Conservation (phyloP, 30 jellyfish, hydroid and myxozoan genomes). For the Hydra vulgaris region DNA sequence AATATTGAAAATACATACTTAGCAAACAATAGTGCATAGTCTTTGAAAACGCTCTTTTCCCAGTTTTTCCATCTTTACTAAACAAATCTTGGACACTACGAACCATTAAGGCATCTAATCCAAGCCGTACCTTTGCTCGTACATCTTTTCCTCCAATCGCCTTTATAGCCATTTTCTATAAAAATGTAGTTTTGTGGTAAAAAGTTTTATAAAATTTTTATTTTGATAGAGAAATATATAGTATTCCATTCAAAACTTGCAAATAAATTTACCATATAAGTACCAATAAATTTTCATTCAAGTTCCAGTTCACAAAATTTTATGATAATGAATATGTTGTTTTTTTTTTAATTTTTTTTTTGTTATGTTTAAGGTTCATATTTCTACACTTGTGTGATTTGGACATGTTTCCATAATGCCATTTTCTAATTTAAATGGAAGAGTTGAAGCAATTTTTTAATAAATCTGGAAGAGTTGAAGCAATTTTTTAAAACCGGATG, state of each 20-base stretch:
- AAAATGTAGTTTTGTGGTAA: neutral
- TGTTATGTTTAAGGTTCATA: too few species aligned
- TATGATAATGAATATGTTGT: too few species aligned
- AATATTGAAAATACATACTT: neutral
- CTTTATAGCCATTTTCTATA: neutral
- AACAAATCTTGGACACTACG: neutral
- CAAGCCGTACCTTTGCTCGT: conserved; percentile 15
- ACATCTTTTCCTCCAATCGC: conserved; percentile 13
- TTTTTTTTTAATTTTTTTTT: too few species aligned
- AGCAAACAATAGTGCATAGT: conserved; percentile 3
- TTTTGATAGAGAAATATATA: too few species aligned
- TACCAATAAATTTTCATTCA: too few species aligned
- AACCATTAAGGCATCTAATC: conserved; percentile 8
- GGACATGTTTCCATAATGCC: too few species aligned
- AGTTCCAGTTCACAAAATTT: too few species aligned
- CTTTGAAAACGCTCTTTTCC: conserved; percentile 1
- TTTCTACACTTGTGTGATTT: too few species aligned
- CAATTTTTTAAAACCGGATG: neutral
- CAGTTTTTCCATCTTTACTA: conserved; percentile 6
- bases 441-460: too few species aligned
- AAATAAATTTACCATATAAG: too few species aligned
- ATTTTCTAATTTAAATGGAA: neutral
- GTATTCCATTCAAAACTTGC: too few species aligned
- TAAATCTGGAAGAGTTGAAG: neutral
- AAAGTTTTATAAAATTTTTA: too few species aligned